Base-by-base conservation (phyloP, 2,888 invertebrate genomes). In the Orthosia gothica region DNA sequence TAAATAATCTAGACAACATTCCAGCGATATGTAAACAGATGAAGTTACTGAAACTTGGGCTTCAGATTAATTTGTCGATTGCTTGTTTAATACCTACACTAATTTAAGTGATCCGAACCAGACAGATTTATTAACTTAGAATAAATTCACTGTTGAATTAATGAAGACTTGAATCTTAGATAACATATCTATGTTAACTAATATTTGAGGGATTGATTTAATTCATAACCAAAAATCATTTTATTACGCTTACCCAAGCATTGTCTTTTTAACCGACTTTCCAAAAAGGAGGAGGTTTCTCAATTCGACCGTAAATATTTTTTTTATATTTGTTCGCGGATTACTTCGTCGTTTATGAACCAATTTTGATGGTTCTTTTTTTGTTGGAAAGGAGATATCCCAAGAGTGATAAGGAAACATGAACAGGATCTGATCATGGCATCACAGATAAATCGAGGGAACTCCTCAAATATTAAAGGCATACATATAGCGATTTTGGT, bases 1-100 rank as follows among this genome's bases (percentile, higher is more conserved):
- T 79, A 79, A 81, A 82, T 79, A 81, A 79, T 70, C 73, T 79
- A 74, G 84, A 79, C 75, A 84, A 84, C 79, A 79, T 84, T 79
- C 70, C 61, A 57, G 63, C 62, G 72, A 68, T 70, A 77, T 75
- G 79, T 77, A 80, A 80, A 76, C 59, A 80, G 74, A 66, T 66
- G 59, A 71, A 71, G 62, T 69, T 69, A 63, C 74, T 64, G 62
- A 59, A 69, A 82, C 74, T 74, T 68, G 49, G 26, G 61, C 32
- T 74, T 20, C 63, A 65, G 64, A 82, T 82, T 72, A 75, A 79
- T 72, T 75, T 67, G 67, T 64, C 71, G 59, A 82, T 72, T 62
- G 32, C 71, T 82, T 79, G 79, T 79, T 79, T 79, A 72, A 79
- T 67, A 78, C 52, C 54, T 63, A 66, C 59, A 71, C 68, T 70